These are phyloP conservation scores for Hyppa rectilinea DNA, from an alignment of 2,888 invertebrate genomes.

Conservation along the genomic window DNA sequence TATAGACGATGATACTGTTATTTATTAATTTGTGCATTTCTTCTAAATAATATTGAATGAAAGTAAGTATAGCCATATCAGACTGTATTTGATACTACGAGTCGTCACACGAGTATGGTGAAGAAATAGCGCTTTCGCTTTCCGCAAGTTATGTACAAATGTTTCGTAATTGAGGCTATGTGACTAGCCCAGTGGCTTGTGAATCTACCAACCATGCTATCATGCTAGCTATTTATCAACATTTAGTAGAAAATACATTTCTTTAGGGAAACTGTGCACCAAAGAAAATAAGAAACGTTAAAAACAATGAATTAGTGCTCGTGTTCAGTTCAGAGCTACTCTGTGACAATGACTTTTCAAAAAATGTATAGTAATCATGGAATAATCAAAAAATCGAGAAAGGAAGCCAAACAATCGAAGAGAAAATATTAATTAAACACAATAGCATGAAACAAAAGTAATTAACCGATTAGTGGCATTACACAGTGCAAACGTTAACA, in stretches of 20 bases:
- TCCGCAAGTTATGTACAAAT: conserved; percentile 87
- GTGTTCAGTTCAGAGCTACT: background rate
- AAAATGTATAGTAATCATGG: background rate
- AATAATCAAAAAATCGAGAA: background rate
- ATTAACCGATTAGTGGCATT: conserved; percentile 32
- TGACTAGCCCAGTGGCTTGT: conserved; percentile 81
- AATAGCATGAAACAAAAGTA: background rate
- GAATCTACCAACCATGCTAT: conserved; percentile 74
- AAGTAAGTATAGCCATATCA: conserved; percentile 49
- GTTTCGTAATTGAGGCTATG: conserved; percentile 89
- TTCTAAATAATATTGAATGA: conserved; percentile 19
- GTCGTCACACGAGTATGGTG: conserved; percentile 80
- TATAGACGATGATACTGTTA: background rate
- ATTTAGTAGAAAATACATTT: conserved; percentile 34
- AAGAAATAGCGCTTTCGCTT: conserved; percentile 90
- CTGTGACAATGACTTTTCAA: background rate
- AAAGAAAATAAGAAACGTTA: background rate
- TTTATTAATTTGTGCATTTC: background rate
- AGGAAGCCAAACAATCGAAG: background rate
- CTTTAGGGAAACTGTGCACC: background rate
- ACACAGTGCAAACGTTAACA: conserved; percentile 62
- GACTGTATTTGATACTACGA: conserved; percentile 68
- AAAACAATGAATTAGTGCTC: background rate
- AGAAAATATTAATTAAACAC: background rate
- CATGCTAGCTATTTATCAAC: conserved; percentile 50